Conservation (phyloP, 2,888 invertebrate species). For the Petrolisthes cinctipes region DNA sequence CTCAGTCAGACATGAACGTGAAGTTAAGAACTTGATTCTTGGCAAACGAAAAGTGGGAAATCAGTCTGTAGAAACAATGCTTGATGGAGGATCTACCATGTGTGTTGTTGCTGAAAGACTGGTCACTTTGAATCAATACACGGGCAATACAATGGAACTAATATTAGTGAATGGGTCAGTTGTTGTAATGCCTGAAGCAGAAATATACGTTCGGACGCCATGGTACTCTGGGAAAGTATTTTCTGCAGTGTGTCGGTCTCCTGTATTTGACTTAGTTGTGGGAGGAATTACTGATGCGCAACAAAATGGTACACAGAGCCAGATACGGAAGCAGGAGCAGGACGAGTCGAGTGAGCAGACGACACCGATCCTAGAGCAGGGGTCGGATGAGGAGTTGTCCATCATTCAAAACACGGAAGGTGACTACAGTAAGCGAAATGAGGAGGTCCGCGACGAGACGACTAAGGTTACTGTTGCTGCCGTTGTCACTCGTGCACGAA, state of each 20-base stretch:
- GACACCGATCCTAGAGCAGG: not conserved
- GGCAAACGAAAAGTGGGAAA: not conserved
- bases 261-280: not conserved
- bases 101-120: not conserved
- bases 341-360: not conserved
- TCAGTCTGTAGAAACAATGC: not conserved
- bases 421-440: no score
- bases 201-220: not conserved
- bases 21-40: not conserved
- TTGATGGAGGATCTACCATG: not conserved
- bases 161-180: not conserved
- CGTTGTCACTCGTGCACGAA: not conserved
- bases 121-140: not conserved
- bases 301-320: not conserved
- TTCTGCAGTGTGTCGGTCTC: not conserved
- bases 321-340: not conserved
- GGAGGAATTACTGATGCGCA: not conserved
- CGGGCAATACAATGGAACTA: not conserved
- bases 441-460: not conserved
- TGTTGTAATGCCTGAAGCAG: not conserved
- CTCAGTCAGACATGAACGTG: fast-evolving
- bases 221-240: not conserved
- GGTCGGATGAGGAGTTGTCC: not conserved
- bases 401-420: no score
- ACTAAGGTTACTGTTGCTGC: not conserved